These are phyloP conservation scores for Potorous gilbertii DNA, from an alignment of 2,797 vertebrate species.

Conservation along the genomic window DNA sequence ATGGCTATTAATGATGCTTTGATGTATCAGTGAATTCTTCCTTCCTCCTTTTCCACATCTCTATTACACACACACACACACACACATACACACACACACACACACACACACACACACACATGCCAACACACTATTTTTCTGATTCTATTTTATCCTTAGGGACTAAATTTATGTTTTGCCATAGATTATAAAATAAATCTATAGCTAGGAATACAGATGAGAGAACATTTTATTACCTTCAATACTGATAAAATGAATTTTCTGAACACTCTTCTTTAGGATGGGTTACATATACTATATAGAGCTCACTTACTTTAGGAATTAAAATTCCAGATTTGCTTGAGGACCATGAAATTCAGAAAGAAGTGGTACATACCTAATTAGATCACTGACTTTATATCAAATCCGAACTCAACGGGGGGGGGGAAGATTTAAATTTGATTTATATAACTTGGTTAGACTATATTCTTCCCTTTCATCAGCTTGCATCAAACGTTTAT, in stretches of 20 bases:
- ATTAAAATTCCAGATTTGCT: constrained; percentile 70
- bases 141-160: background rate
- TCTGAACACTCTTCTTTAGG: constrained; percentile 61
- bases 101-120: background rate
- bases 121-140: background rate
- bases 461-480: constrained; percentile 42
- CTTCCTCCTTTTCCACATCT: background rate
- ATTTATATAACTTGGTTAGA: constrained; percentile 42
- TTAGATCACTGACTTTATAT: constrained; percentile 75
- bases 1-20: background rate
- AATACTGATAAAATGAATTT: constrained; percentile 54
- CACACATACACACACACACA: background rate
- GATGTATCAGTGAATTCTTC: background rate
- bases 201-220: constrained; percentile 54
- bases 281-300: constrained; percentile 55
- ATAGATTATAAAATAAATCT: background rate
- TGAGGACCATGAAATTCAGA: constrained; percentile 34
- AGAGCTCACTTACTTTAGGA: constrained; percentile 55
- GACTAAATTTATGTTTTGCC: background rate
- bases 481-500: constrained; percentile 6
- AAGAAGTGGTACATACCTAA: constrained; percentile 75
- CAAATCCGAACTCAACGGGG: constrained; percentile 51
- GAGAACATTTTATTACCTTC: constrained; percentile 43
- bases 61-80: background rate
- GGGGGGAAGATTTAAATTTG: constrained; percentile 54